These are phyloP conservation scores for Sabellastarte sp. DNA, from an alignment of 2,888 invertebrate genomes.

Conservation along the genomic window DNA sequence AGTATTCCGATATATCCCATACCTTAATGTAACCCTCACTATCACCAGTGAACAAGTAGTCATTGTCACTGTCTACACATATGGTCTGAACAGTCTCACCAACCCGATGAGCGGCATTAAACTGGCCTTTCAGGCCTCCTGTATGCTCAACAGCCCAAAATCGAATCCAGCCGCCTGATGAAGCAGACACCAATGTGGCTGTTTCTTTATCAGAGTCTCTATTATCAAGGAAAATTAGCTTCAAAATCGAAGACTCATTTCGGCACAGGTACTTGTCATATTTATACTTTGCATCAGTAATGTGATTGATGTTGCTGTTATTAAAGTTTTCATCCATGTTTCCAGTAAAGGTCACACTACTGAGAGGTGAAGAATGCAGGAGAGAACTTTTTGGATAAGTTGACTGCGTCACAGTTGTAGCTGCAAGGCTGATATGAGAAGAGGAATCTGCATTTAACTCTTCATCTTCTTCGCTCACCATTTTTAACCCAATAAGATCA, in stretches of 20 bases:
- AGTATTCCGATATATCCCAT: slow-evolving; percentile 9
- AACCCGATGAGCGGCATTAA: slow-evolving; percentile 70
- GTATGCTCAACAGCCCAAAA: slow-evolving; percentile 79
- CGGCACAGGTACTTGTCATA: background rate
- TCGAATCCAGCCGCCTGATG: slow-evolving; percentile 71
- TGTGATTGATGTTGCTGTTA: background rate
- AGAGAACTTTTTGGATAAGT: too few species aligned
- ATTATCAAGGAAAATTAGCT: background rate
- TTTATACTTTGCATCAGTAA: background rate
- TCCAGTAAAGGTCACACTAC: too few species aligned
- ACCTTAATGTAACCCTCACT: slow-evolving; percentile 43
- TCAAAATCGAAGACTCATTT: background rate
- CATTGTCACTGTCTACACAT: slow-evolving; percentile 71
- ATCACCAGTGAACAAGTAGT: slow-evolving; percentile 65
- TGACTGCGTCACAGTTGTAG: background rate
- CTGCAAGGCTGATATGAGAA: background rate
- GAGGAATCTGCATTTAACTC: background rate
- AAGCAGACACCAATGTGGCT: background rate
- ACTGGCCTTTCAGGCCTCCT: slow-evolving; percentile 72
- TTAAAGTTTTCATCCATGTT: background rate
- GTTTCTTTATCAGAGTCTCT: background rate
- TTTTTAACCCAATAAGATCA: background rate
- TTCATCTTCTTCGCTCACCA: background rate
- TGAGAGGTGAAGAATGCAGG: too few species aligned
- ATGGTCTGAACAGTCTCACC: slow-evolving; percentile 67